phyloP scores from a whole-genome alignment of 2,797 vertebrate genomes.

The Urophycis tenuis region DNA sequence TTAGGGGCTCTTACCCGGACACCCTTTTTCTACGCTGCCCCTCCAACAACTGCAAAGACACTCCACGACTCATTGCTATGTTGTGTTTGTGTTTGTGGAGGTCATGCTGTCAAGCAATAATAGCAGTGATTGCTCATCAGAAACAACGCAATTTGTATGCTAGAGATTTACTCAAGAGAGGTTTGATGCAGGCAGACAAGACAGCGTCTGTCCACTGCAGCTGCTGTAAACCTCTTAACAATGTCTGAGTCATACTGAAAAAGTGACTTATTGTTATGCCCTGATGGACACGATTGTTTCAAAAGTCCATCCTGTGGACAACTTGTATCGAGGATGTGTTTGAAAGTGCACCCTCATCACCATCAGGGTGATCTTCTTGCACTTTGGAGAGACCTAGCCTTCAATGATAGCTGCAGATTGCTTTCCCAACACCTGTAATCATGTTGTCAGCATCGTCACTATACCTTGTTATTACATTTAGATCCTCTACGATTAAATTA shows the following conservation, averaged over 20 bases:
- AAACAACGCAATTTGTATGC: neutral
- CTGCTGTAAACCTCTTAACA: neutral
- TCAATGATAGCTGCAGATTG: neutral
- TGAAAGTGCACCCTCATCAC: neutral
- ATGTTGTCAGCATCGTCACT: neutral
- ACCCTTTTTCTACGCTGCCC: neutral
- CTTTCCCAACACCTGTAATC: neutral
- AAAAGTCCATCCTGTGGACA: neutral
- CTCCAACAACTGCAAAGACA: neutral
- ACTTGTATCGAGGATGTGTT: neutral
- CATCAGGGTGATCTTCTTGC: neutral
- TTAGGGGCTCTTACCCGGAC: neutral
- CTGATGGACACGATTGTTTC: neutral
- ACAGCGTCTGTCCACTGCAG: neutral
- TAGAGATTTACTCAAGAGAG: neutral
- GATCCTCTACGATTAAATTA: neutral
- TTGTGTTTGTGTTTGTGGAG: neutral
- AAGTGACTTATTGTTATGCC: neutral
- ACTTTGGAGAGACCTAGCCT: neutral
- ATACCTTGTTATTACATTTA: conserved; percentile 3
- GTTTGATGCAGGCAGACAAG: neutral
- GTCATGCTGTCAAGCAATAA: neutral
- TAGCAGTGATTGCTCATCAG: neutral
- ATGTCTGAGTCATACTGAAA: neutral
- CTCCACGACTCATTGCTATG: neutral